Evolutionary conservation across 2,888 invertebrate genomes (phyloP).

Genomic region (Temnothorax unifasciatus): DNA sequence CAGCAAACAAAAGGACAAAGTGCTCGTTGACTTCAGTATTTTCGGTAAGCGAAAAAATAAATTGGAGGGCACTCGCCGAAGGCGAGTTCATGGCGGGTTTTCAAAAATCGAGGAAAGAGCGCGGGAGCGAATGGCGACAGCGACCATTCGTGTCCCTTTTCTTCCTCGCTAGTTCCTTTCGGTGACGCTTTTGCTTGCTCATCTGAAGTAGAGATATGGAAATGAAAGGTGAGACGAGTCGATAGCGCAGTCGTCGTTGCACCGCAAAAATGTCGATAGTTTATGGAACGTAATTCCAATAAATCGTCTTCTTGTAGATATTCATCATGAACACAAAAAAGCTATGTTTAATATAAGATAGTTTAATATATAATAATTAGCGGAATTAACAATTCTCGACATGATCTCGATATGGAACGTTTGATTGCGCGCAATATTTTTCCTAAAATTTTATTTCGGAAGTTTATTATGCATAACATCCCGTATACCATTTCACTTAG

Average conservation of each 20-base stretch:
- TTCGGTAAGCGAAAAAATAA: slow-evolving; percentile 72
- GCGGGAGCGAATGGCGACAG: slow-evolving; percentile 10
- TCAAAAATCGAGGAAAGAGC: slow-evolving; percentile 45
- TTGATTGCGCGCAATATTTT: background rate
- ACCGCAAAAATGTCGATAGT: slow-evolving; percentile 33
- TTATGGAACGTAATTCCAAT: slow-evolving; percentile 25
- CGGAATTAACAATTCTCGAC: background rate
- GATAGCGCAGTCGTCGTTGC: slow-evolving; percentile 1
- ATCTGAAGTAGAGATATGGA: slow-evolving; percentile 51
- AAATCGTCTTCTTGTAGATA: background rate
- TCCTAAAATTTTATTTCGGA: background rate
- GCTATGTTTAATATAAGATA: background rate
- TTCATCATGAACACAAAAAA: too few species aligned
- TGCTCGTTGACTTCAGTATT: slow-evolving; percentile 67
- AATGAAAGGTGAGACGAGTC: slow-evolving; percentile 43
- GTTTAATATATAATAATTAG: background rate
- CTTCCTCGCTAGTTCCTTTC: slow-evolving; percentile 32
- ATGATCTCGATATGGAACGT: background rate
- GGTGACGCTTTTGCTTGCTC: slow-evolving; percentile 53
- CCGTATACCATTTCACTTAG: background rate
- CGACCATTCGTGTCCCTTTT: slow-evolving; percentile 42
- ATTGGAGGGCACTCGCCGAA: slow-evolving; percentile 69
- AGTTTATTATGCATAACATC: slow-evolving; percentile 12
- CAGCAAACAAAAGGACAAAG: slow-evolving; percentile 65
- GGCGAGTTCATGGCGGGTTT: slow-evolving; percentile 45